Base-by-base conservation (phyloP, 2,113 vertebrate genomes). In the Myiozetetes cayanensis region DNA sequence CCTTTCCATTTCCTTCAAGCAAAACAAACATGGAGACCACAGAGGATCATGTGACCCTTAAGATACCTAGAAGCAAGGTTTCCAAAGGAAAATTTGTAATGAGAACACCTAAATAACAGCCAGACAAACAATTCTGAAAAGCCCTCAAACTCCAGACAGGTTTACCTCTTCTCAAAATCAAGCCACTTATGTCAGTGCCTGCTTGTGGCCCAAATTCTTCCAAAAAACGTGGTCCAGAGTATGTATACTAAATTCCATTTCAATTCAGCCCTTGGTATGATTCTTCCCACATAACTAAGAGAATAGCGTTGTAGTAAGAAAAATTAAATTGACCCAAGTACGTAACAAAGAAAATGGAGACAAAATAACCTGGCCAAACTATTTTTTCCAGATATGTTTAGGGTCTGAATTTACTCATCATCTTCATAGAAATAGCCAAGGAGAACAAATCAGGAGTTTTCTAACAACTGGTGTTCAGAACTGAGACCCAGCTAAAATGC, bases 251-350 rank as follows among this genome's bases (percentile, higher is more conserved):
- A 78, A 75, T 66, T 61, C 44, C 19, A 79, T 1, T 87, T 49
- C 62, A 91, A 66, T 76, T 70, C n/a, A 70, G 41, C 17, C 47
- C 23, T 67, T 63, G 35, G 35, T 82, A 41, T 13, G 24, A 22
- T 55, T 72, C 35, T 31, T 50, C 74, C n/a, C n/a, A 66, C 14
- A 82, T 9, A 66, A 39, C 7, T 66, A 46, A 49, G 63, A 79
- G 56, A 27, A 70, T 0, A 43, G 25, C 11, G 62, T 10, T 10
- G 23, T 0, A 59, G 33, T 0, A 59, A 41, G 22, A 75, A 59
- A 76, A 66, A 62, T 15, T n/a, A 17, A 82, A 49, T 15, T 21
- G 25, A 52, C 15, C 6, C 30, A 72, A 41, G 11, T 53, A 59
- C 44, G 78, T 44, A 58, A 68, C 27, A 66, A 30, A 76, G 46